Evolutionary conservation across 2,888 invertebrate species (phyloP).

Genomic region (Autographa gamma): DNA sequence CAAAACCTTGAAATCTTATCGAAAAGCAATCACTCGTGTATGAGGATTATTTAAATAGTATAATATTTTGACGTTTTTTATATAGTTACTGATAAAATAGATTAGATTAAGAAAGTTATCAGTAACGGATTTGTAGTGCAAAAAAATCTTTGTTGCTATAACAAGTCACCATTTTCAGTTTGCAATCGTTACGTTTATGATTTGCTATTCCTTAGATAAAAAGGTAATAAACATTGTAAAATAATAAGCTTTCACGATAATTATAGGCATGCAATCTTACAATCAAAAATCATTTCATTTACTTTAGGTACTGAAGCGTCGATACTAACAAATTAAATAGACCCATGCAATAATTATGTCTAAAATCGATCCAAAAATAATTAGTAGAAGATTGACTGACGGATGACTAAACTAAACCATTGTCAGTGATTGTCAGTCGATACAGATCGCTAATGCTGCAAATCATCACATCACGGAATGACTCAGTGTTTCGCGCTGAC

Average conservation of each 20-base stretch:
- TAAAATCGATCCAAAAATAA: not conserved
- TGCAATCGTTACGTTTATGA: too few species aligned
- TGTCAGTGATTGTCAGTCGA: conserved; percentile 42
- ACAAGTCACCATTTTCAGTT: too few species aligned
- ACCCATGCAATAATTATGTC: not conserved
- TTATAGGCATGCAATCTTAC: too few species aligned
- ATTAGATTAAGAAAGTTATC: too few species aligned
- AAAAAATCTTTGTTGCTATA: too few species aligned
- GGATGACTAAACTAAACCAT: conserved; percentile 52
- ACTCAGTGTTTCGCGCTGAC: conserved; percentile 30
- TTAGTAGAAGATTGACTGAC: not conserved
- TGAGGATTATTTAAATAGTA: not conserved
- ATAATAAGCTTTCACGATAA: too few species aligned
- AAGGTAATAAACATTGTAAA: too few species aligned
- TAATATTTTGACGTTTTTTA: not conserved
- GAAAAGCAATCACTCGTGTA: not conserved
- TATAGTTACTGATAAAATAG: too few species aligned
- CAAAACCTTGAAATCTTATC: not conserved
- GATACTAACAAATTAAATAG: not conserved
- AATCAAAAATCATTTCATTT: too few species aligned
- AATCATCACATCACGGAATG: conserved; percentile 40
- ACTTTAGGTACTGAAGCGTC: not conserved
- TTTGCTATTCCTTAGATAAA: too few species aligned
- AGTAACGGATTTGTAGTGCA: too few species aligned
- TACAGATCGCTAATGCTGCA: conserved; percentile 31